phyloP scores from a whole-genome alignment of 2,888 invertebrate species.

The Matsumyia berberina region DNA sequence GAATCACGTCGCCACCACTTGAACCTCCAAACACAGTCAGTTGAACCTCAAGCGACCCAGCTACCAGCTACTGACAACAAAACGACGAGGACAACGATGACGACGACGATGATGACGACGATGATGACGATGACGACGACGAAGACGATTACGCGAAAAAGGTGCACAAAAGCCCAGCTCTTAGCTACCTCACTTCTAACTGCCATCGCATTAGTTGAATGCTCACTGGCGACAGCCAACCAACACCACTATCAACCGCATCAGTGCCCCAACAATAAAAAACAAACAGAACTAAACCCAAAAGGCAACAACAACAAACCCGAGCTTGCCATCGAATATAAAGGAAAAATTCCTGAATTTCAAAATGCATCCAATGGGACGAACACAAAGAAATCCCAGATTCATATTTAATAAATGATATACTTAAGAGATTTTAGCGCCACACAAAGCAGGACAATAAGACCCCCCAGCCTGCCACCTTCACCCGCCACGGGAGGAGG shows the following conservation, averaged over 20 bases:
- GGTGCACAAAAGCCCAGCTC: conserved; percentile 69
- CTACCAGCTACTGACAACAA: conserved; percentile 15
- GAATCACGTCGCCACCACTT: conserved; percentile 72
- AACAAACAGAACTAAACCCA: conserved; percentile 24
- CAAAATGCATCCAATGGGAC: conserved; percentile 71
- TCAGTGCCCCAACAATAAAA: conserved; percentile 37
- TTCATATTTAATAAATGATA: conserved; percentile 76
- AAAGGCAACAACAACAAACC: conserved; percentile 8
- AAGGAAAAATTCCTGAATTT: conserved; percentile 67
- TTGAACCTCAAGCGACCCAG: conserved; percentile 28
- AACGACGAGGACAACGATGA: conserved; percentile 13
- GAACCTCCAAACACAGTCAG: conserved; percentile 45
- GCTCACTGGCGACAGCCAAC: conserved; percentile 69
- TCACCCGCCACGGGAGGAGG: conserved; percentile 9
- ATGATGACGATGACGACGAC: conserved; percentile 30
- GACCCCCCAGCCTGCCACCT: conserved; percentile 5
- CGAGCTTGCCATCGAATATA: conserved; percentile 13
- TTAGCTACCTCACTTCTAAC: conserved; percentile 71
- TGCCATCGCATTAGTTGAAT: conserved; percentile 69
- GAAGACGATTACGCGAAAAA: conserved; percentile 58
- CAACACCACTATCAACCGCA: conserved; percentile 52
- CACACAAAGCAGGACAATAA: conserved; percentile 72
- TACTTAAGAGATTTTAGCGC: conserved; percentile 73
- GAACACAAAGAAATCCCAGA: conserved; percentile 71
- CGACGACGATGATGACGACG: conserved; percentile 13